Evolutionary conservation across 2,797 vertebrate genomes (phyloP).

Genomic region (Molossus molossus): DNA sequence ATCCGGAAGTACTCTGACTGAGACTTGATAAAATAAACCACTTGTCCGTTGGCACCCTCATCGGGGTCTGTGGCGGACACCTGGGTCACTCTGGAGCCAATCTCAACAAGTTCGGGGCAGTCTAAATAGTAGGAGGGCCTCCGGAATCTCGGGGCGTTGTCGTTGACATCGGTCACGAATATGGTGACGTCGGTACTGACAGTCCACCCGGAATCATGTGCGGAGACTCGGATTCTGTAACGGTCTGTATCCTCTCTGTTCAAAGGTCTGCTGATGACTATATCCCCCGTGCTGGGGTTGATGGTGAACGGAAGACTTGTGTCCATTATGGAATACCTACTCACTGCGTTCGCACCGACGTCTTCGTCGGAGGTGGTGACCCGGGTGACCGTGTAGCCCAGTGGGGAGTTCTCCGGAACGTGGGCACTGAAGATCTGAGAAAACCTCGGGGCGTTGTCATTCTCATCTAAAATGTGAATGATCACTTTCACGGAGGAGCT

Average conservation of each 20-base stretch:
- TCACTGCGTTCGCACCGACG: conserved; percentile 94
- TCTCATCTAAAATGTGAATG: conserved; percentile 96
- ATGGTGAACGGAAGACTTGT: conserved; percentile 95
- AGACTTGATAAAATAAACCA: conserved; percentile 98
- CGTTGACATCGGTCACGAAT: conserved; percentile 96
- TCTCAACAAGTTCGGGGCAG: conserved; percentile 95
- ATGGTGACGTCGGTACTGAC: conserved; percentile 98
- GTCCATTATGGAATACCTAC: conserved; percentile 96
- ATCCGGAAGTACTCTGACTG: conserved; percentile 98
- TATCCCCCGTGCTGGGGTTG: conserved; percentile 96
- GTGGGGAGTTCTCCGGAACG: conserved; percentile 96
- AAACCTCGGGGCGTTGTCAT: conserved; percentile 98
- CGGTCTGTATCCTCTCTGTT: conserved; percentile 97
- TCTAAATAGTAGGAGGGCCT: conserved; percentile 97
- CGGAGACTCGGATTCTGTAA: conserved; percentile 96
- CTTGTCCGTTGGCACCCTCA: conserved; percentile 95
- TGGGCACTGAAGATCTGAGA: conserved; percentile 98
- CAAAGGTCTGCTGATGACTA: conserved; percentile 95
- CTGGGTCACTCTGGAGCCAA: conserved; percentile 94
- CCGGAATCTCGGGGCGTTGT: conserved; percentile 96
- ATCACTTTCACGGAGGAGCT: conserved; percentile 93
- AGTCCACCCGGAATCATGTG: conserved; percentile 98
- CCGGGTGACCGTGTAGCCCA: conserved; percentile 95
- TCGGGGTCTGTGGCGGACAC: conserved; percentile 96
- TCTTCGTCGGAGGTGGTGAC: conserved; percentile 99